Evolutionary conservation across 2,888 invertebrate genomes (phyloP), one percentile per base, ranked within the genome.

Genomic region (Hypomecis atomaria): DNA sequence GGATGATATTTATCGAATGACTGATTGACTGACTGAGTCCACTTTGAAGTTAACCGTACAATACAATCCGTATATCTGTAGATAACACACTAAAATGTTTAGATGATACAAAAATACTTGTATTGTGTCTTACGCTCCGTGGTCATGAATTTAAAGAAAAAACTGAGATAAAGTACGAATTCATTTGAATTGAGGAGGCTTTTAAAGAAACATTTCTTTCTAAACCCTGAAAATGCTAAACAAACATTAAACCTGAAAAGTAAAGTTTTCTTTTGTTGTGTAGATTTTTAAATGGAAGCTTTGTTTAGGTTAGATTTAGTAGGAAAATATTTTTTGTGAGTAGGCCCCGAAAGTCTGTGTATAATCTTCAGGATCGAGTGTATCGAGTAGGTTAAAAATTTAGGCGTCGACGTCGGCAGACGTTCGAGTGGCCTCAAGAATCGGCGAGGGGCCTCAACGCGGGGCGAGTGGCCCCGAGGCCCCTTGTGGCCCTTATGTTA

Each of bases 381-480:
- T 77, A 79, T 80, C 72, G 76, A 77, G 72, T 65, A 72, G 76
- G 70, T 73, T 73, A 72, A 77, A 78, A 81, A 78, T 79, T 84
- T 79, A 76, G 78, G 78, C 71, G 79, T 76, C 81, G 74, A 75
- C 79, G 81, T 82, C 75, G 81, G 76, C 79, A 75, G 74, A 73
- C 71, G 66, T 62, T 86, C 73, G 75, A 65, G 53, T 33, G 60
- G 60, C 48, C 48, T 65, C 57, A 61, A 61, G 60, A 57, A 60
- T 50, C 40, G 40, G 48, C 10, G 56, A 87, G 84, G 61, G 82
- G 73, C 65, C 78, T 88, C 66, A 69, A 84, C 52, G 72, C 72
- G 61, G 71, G 72, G 77, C 59, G 68, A 69, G 78, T 78, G 75
- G 76, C 74, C 73, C 72, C 71, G 75, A 74, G 76, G 71, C 62